These are phyloP conservation scores for Pseudolaguvia tuberculata DNA, from an alignment of 2,113 vertebrate species.

Conservation along the genomic window DNA sequence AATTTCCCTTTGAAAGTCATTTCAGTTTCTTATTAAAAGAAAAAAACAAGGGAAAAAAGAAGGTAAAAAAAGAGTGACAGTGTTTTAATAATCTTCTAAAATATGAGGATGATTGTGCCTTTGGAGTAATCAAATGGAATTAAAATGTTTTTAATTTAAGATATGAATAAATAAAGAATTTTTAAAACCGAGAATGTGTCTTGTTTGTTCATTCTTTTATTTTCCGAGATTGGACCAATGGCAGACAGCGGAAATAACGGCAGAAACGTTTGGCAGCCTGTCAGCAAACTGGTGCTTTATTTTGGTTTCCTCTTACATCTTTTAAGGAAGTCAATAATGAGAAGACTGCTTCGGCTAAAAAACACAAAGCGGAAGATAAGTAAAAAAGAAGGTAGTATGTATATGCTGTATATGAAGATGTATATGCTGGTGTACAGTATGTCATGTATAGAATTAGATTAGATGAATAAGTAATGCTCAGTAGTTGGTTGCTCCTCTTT, in stretches of 20 bases:
- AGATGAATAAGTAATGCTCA: too few relatives aligned
- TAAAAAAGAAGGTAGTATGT: too few relatives aligned
- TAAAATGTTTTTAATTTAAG: conserved; percentile 77
- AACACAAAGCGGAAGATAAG: background rate
- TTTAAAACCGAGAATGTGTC: conserved; percentile 59
- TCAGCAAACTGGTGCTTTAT: too few relatives aligned
- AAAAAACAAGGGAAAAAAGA: background rate
- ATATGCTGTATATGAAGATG: too few relatives aligned
- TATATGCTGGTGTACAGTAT: background rate
- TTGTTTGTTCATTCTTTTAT: background rate
- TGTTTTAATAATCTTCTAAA: conserved; percentile 72
- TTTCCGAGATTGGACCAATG: background rate
- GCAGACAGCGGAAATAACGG: background rate
- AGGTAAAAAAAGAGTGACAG: conserved; percentile 60
- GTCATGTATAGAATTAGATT: background rate
- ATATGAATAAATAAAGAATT: conserved; percentile 69
- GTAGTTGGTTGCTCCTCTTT: too few relatives aligned
- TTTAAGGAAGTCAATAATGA: conserved; percentile 17
- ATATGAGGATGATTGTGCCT: conserved; percentile 74
- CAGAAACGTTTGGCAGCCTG: background rate
- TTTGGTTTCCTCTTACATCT: conserved; percentile 1
- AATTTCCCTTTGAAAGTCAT: conserved; percentile 38
- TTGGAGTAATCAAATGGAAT: conserved; percentile 75
- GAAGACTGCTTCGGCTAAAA: background rate
- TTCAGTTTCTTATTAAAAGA: conserved; percentile 60